These are phyloP conservation scores for Urocolius indicus DNA, from an alignment of 2,113 vertebrate genomes.

Conservation along the genomic window DNA sequence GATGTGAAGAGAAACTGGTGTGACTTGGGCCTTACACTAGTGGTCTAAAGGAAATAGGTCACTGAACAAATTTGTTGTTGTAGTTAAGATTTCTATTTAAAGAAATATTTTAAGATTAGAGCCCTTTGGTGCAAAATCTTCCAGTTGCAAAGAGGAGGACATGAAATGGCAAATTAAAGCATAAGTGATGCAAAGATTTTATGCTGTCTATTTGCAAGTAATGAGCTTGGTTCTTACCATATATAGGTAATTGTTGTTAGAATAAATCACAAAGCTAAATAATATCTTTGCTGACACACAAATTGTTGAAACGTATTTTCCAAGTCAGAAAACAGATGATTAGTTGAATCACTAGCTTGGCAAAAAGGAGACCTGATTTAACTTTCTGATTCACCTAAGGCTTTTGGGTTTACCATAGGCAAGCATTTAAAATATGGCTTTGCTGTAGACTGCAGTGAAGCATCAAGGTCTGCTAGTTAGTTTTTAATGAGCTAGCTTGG, in stretches of 20 bases:
- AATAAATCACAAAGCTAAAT: background rate
- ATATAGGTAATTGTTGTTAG: background rate
- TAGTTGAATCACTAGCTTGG: background rate
- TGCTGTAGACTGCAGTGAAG: slow-evolving; percentile 31
- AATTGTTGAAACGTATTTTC: background rate
- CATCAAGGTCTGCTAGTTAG: slow-evolving; percentile 27
- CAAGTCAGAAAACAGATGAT: background rate
- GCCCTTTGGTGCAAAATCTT: background rate
- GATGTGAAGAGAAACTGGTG: background rate
- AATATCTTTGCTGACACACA: background rate
- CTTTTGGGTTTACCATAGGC: background rate
- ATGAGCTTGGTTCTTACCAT: background rate
- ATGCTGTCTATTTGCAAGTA: background rate
- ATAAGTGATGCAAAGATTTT: background rate
- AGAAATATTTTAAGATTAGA: background rate
- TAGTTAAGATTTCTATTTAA: background rate
- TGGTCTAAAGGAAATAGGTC: background rate
- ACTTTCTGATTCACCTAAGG: background rate
- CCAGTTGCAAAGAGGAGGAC: background rate
- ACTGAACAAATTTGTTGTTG: background rate
- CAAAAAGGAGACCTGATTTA: background rate
- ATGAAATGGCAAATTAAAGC: background rate
- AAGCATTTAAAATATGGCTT: background rate
- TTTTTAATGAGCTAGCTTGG: slow-evolving; percentile 50
- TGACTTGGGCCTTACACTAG: background rate